These are phyloP conservation scores for Phrynosoma blainvillii DNA, from an alignment of 2,113 vertebrate genomes.

Conservation along the genomic window DNA sequence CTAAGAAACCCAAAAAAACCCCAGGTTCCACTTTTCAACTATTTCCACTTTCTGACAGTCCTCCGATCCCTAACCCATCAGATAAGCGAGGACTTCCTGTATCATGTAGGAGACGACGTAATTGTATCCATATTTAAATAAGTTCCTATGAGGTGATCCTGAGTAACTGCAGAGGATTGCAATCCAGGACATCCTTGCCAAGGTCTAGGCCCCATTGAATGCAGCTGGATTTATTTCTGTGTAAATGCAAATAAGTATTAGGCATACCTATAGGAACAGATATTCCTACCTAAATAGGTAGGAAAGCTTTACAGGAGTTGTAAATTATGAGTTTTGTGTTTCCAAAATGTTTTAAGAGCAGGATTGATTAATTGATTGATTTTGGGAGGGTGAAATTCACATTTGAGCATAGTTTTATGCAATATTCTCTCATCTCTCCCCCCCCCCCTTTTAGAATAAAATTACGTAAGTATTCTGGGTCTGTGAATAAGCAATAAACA, in stretches of 20 bases:
- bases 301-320: neutral
- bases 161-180: too few relatives aligned
- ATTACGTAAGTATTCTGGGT: neutral
- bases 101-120: neutral
- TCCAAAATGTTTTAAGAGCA: neutral
- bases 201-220: neutral
- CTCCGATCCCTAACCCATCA: too few relatives aligned
- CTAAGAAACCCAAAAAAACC: too few relatives aligned
- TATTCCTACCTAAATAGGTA: too few relatives aligned
- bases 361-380: neutral
- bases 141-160: neutral
- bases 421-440: too few relatives aligned
- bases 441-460: too few relatives aligned
- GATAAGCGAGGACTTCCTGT: neutral
- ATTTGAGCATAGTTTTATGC: too few relatives aligned
- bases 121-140: neutral
- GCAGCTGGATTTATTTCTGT: neutral
- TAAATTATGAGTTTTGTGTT: neutral
- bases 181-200: neutral
- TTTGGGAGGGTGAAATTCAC: too few relatives aligned
- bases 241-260: neutral
- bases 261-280: too few relatives aligned
- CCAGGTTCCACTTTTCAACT: too few relatives aligned
- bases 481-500: neutral
- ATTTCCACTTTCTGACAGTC: too few relatives aligned